Percentiles rank a stretch among this genome's conserved stretches.
phyloP scores from a whole-genome alignment of 1,140 invertebrate species.

The Tetranychus cinnabarinus region DNA sequence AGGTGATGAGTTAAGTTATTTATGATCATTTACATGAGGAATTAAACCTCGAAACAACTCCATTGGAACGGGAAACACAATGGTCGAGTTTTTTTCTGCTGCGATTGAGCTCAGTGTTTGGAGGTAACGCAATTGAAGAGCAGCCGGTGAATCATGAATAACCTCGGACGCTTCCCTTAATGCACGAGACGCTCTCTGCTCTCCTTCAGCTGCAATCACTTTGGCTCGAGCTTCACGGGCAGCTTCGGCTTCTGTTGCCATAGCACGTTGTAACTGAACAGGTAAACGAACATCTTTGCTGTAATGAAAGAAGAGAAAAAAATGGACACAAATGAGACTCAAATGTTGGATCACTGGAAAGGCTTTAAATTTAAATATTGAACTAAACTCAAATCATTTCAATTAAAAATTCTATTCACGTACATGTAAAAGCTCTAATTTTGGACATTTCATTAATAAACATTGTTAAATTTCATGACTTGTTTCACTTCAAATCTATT shows the following conservation, averaged over 20 bases:
- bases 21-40: background rate
- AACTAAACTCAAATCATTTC: background rate
- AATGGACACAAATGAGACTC: background rate
- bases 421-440: no score
- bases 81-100: conserved; percentile 92
- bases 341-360: background rate
- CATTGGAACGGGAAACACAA: conserved; percentile 51
- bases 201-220: conserved; percentile 37
- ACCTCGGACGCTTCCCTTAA: conserved; percentile 72
- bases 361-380: background rate
- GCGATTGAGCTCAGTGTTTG: conserved; percentile 82
- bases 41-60: conserved; percentile 7
- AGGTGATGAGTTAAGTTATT: no score
- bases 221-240: conserved; percentile 53
- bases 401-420: no score
- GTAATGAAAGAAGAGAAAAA: conserved; percentile 13
- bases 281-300: conserved; percentile 71
- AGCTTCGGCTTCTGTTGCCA: conserved; percentile 68
- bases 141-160: conserved; percentile 32
- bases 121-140: conserved; percentile 34
- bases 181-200: conserved; percentile 63
- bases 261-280: conserved; percentile 51
- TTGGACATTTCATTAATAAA: no score
- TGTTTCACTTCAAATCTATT: no score
- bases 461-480: no score